phyloP scores from a whole-genome alignment of 1,140 invertebrate genomes.

The Prorops nasuta region DNA sequence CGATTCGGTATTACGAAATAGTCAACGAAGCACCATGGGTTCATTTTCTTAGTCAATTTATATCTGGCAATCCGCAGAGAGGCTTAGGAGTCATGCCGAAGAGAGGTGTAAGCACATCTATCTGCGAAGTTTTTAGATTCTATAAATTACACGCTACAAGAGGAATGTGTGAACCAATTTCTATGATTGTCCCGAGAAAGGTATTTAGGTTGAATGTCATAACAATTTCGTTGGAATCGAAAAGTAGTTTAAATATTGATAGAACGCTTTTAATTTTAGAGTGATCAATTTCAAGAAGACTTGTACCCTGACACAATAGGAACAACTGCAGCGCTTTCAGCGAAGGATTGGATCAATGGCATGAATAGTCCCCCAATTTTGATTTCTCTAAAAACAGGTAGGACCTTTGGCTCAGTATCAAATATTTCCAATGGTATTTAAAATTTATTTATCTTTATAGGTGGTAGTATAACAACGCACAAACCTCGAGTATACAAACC shows the following conservation, averaged over 20 bases:
- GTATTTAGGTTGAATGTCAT: slow-evolving; percentile 47
- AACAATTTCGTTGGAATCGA: not conserved
- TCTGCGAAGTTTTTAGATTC: slow-evolving; percentile 88
- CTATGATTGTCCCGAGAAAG: slow-evolving; percentile 92
- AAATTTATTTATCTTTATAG: slow-evolving; percentile 47
- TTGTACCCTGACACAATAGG: slow-evolving; percentile 90
- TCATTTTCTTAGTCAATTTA: slow-evolving; percentile 87
- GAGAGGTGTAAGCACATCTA: slow-evolving; percentile 77
- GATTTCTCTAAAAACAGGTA: slow-evolving; percentile 81
- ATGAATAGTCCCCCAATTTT: slow-evolving; percentile 78
- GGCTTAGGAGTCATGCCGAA: slow-evolving; percentile 92
- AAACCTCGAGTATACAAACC: slow-evolving; percentile 67
- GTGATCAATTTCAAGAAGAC: slow-evolving; percentile 81
- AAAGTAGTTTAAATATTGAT: not conserved
- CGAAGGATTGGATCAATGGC: slow-evolving; percentile 85
- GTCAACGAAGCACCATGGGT: slow-evolving; percentile 80
- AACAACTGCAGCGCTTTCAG: slow-evolving; percentile 76
- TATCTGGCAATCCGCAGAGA: slow-evolving; percentile 86
- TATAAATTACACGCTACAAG: slow-evolving; percentile 89
- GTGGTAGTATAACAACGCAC: slow-evolving; percentile 68
- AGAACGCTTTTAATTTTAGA: slow-evolving; percentile 51
- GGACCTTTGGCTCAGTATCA: slow-evolving; percentile 10
- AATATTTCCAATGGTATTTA: not conserved
- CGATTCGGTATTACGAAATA: slow-evolving; percentile 93
- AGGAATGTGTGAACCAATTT: slow-evolving; percentile 84